phyloP scores from a whole-genome alignment of 1,140 invertebrate genomes.

The Diorhabda sublineata region DNA sequence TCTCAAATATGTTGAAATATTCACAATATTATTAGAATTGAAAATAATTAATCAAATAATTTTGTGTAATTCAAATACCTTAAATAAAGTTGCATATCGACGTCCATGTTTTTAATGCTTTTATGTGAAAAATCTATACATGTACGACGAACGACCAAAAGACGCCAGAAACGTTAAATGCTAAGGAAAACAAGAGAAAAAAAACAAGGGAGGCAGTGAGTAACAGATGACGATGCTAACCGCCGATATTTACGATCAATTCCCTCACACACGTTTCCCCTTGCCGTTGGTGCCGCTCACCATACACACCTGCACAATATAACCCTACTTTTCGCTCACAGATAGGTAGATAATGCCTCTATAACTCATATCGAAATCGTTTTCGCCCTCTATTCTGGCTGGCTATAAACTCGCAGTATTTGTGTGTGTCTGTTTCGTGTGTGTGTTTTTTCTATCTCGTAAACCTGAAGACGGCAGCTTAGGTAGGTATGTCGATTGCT shows the following conservation, averaged over 20 bases:
- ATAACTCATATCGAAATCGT: slow-evolving; percentile 46
- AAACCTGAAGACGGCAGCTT: background rate
- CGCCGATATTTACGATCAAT: slow-evolving; percentile 46
- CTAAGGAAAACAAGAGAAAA: slow-evolving; percentile 11
- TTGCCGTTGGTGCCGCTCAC: slow-evolving; percentile 34
- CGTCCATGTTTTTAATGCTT: too few relatives aligned
- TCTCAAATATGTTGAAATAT: too few relatives aligned
- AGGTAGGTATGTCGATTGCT: slow-evolving; percentile 1
- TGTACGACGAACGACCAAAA: background rate
- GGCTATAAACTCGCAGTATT: slow-evolving; percentile 44
- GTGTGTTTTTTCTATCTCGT: slow-evolving; percentile 2
- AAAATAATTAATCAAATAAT: too few relatives aligned
- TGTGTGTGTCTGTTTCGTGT: slow-evolving; percentile 24
- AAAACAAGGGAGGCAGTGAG: slow-evolving; percentile 33
- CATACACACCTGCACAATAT: slow-evolving; percentile 44
- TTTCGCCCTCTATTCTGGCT: slow-evolving; percentile 45
- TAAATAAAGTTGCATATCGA: too few relatives aligned
- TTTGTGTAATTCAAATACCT: too few relatives aligned
- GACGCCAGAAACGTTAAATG: background rate
- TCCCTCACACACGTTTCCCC: slow-evolving; percentile 30
- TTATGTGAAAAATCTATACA: background rate
- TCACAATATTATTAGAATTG: too few relatives aligned
- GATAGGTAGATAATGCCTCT: slow-evolving; percentile 46
- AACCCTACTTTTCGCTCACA: slow-evolving; percentile 41
- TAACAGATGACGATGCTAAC: slow-evolving; percentile 47